phyloP scores from a whole-genome alignment of 2,113 vertebrate genomes.

The Salvelinus alpinus region DNA sequence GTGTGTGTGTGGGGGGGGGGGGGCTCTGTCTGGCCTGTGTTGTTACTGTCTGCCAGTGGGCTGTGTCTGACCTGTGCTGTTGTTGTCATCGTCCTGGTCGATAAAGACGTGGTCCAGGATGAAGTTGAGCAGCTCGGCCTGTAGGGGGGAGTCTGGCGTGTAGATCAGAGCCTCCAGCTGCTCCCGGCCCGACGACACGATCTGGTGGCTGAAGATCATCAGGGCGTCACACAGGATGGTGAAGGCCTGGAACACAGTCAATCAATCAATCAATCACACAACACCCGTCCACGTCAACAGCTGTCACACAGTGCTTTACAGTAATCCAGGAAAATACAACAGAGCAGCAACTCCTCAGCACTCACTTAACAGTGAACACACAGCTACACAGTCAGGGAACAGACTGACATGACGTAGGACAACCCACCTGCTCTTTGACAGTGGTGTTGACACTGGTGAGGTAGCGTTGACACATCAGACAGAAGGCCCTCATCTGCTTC shows the following conservation, averaged over 20 bases:
- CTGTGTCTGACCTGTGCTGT: constrained; percentile 85
- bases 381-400: background rate
- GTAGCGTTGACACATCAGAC: constrained; percentile 98
- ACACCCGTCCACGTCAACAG: too few relatives aligned
- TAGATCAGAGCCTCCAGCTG: constrained; percentile 93
- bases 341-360: background rate
- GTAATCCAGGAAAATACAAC: too few relatives aligned
- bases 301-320: too few relatives aligned
- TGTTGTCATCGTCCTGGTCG: constrained; percentile 95
- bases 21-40: too few relatives aligned
- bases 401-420: background rate
- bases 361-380: background rate
- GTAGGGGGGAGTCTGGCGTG: constrained; percentile 92
- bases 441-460: constrained; percentile 96
- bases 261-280: too few relatives aligned
- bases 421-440: constrained; percentile 96
- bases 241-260: constrained; percentile 81
- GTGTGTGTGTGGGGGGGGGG: constrained; percentile 33
- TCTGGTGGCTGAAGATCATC: constrained; percentile 99
- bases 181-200: constrained; percentile 93
- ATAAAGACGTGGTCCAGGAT: constrained; percentile 99
- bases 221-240: constrained; percentile 95
- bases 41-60: background rate
- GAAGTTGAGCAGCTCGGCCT: constrained; percentile 93
- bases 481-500: constrained; percentile 98